Conservation (phyloP, 2,797 vertebrate genomes). For the Tokudaia muenninki region DNA sequence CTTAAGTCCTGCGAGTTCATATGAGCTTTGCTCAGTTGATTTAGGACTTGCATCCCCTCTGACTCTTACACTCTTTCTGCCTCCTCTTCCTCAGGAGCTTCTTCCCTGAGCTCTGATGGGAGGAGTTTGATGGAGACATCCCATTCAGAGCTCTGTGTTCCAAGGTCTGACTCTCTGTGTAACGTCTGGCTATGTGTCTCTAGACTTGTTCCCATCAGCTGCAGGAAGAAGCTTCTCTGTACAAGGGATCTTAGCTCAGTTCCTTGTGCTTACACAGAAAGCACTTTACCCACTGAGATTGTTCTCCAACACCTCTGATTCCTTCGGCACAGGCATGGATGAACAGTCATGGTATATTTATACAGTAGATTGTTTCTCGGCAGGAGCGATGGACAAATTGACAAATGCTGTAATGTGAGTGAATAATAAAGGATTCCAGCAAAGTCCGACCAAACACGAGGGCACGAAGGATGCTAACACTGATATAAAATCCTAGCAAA, state of each 20-base stretch:
- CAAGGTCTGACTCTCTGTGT: neutral
- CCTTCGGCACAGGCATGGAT: neutral
- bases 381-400: neutral
- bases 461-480: neutral
- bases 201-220: neutral
- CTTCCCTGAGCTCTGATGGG: neutral
- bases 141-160: neutral
- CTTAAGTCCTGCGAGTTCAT: neutral
- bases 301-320: neutral
- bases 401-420: neutral
- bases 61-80: neutral
- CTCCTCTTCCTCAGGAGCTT: neutral
- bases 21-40: neutral
- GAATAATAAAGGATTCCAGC: slow-evolving; percentile 43
- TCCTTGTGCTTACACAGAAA: neutral
- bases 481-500: slow-evolving; percentile 42
- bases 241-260: neutral
- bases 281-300: neutral
- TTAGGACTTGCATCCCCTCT: neutral
- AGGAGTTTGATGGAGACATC: no score
- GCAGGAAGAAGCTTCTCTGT: neutral
- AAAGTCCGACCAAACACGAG: neutral
- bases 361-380: neutral
- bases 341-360: neutral
- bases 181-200: neutral